Conservation (phyloP, 2,797 vertebrate genomes). For the Percopsis omiscomaycus region DNA sequence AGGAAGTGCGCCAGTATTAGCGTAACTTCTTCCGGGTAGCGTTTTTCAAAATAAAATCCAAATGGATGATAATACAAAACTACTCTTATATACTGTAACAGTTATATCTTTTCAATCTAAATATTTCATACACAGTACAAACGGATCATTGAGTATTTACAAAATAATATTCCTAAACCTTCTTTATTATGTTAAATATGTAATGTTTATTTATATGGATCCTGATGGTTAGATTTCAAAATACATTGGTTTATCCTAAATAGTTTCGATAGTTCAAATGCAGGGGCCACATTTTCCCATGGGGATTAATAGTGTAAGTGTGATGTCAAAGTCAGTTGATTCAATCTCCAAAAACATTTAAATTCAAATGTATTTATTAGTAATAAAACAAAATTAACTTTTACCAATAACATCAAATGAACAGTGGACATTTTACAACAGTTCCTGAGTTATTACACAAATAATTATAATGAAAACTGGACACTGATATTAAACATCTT, state of each 20-base stretch:
- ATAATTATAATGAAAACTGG: conserved; percentile 51
- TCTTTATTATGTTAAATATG: too few relatives aligned
- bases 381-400: conserved; percentile 70
- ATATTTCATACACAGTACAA: too few relatives aligned
- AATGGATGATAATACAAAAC: background rate
- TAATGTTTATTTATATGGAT: too few relatives aligned
- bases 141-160: too few relatives aligned
- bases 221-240: too few relatives aligned
- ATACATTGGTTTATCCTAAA: too few relatives aligned
- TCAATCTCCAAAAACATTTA: conserved; percentile 24
- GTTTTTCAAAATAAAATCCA: background rate
- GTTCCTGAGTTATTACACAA: conserved; percentile 81
- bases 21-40: background rate
- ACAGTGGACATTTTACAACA: conserved; percentile 70
- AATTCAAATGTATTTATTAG: conserved; percentile 72
- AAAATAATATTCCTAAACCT: too few relatives aligned
- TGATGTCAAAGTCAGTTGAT: conserved; percentile 19
- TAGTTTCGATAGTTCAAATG: background rate
- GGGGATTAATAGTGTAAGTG: background rate
- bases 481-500: conserved; percentile 52
- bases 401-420: conserved; percentile 64
- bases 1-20: conserved; percentile 49
- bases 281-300: background rate
- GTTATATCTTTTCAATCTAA: too few relatives aligned
- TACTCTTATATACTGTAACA: background rate